Conservation (phyloP, 2,888 invertebrate genomes). For the Agapostemon virescens region DNA sequence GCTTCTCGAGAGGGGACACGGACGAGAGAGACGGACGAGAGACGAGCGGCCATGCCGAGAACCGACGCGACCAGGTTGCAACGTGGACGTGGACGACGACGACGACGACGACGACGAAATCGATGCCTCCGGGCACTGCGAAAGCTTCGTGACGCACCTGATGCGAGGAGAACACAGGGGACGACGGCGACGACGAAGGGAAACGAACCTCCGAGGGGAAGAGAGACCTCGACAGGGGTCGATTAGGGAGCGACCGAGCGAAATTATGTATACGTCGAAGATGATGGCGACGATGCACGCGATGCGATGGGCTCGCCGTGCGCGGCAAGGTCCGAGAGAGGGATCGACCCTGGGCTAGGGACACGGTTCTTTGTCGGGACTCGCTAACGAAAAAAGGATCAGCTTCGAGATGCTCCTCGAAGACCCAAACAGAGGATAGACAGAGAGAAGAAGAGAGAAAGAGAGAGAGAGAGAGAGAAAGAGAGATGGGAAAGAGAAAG, state of each 20-base stretch:
- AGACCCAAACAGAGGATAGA: slow-evolving; percentile 6
- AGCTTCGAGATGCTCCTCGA: slow-evolving; percentile 13
- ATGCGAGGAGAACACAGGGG: slow-evolving; percentile 49
- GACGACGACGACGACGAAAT: slow-evolving; percentile 48
- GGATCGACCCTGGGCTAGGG: slow-evolving; percentile 23
- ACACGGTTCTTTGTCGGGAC: slow-evolving; percentile 48
- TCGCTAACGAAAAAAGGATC: slow-evolving; percentile 17
- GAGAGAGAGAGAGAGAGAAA: neutral
- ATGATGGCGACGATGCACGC: slow-evolving; percentile 69
- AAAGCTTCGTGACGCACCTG: slow-evolving; percentile 68
- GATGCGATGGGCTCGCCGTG: slow-evolving; percentile 63
- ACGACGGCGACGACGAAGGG: slow-evolving; percentile 28
- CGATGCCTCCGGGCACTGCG: slow-evolving; percentile 61
- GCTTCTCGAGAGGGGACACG: neutral
- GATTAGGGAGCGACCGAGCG: slow-evolving; percentile 68
- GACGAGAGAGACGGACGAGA: too few relatives aligned
- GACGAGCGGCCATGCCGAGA: neutral
- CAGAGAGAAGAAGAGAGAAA: neutral
- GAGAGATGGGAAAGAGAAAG: neutral
- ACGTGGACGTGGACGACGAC: slow-evolving; percentile 45
- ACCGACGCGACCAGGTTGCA: slow-evolving; percentile 19
- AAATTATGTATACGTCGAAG: slow-evolving; percentile 71
- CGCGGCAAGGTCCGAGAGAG: slow-evolving; percentile 29
- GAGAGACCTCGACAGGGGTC: slow-evolving; percentile 36
- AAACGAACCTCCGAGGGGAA: slow-evolving; percentile 17